Evolutionary conservation across 2,113 vertebrate species (phyloP).

Genomic region (Thermophis baileyi): DNA sequence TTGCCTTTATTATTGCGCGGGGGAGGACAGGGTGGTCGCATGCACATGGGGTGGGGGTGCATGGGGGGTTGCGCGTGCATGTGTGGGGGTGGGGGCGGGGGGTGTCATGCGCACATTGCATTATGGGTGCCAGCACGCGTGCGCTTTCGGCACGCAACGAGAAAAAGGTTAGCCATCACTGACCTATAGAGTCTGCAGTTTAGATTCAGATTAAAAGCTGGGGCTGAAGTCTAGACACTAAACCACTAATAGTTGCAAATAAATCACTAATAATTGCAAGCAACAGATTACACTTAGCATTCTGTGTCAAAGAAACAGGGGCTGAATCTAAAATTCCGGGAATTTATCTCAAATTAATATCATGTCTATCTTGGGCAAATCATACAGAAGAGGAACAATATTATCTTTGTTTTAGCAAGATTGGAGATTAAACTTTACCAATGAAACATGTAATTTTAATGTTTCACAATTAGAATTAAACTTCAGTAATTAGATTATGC

Average conservation of each 20-base stretch:
- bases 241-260: background rate
- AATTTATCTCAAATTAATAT: background rate
- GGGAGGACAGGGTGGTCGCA: no score
- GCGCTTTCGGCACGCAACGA: no score
- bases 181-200: background rate
- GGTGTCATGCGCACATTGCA: no score
- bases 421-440: background rate
- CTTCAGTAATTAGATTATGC: background rate
- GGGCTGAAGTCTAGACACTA: background rate
- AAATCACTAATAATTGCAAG: background rate
- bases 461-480: background rate
- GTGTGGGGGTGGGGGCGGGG: no score
- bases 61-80: no score
- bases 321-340: background rate
- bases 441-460: background rate
- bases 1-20: no score
- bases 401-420: background rate
- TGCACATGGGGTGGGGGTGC: no score
- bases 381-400: background rate
- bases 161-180: no score
- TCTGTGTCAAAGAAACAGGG: background rate
- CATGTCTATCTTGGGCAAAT: background rate
- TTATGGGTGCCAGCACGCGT: no score
- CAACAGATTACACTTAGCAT: background rate
- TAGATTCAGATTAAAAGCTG: background rate